phyloP scores from a whole-genome alignment of 2,888 invertebrate species.

The Sminthurides aquaticus region DNA sequence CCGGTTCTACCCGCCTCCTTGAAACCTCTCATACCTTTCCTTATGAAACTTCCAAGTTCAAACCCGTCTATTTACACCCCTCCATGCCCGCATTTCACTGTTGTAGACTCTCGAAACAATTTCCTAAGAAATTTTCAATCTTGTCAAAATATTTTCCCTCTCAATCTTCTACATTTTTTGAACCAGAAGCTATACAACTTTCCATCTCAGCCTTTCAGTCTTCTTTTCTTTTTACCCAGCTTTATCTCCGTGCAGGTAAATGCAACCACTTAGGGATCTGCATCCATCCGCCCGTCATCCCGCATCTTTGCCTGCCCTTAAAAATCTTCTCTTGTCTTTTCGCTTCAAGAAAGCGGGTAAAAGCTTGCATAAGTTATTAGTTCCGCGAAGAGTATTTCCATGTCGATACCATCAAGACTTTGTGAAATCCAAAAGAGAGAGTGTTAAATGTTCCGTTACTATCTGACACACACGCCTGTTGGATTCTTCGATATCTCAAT shows the following conservation, averaged over 20 bases:
- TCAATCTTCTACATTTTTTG: no score
- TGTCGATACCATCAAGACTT: slow-evolving; percentile 4
- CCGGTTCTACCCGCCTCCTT: no score
- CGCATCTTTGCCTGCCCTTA: no score
- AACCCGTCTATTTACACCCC: background rate
- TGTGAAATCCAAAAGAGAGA: background rate
- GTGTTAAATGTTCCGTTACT: background rate
- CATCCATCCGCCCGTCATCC: background rate
- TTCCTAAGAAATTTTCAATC: background rate
- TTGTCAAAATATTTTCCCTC: background rate
- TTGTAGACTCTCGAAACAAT: no score
- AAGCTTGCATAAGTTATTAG: slow-evolving; percentile 7
- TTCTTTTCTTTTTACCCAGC: background rate
- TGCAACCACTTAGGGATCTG: no score
- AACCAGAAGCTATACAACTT: no score
- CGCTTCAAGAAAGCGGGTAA: no score
- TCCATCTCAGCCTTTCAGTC: background rate
- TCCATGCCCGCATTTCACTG: no score
- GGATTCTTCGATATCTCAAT: background rate
- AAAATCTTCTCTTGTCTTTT: no score
- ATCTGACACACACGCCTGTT: background rate
- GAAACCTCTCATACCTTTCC: no score
- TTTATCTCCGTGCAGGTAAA: background rate
- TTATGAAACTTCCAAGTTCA: background rate
- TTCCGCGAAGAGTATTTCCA: slow-evolving; percentile 5